Conservation (phyloP, 2,797 vertebrate genomes). For the Heterohyrax brucei region DNA sequence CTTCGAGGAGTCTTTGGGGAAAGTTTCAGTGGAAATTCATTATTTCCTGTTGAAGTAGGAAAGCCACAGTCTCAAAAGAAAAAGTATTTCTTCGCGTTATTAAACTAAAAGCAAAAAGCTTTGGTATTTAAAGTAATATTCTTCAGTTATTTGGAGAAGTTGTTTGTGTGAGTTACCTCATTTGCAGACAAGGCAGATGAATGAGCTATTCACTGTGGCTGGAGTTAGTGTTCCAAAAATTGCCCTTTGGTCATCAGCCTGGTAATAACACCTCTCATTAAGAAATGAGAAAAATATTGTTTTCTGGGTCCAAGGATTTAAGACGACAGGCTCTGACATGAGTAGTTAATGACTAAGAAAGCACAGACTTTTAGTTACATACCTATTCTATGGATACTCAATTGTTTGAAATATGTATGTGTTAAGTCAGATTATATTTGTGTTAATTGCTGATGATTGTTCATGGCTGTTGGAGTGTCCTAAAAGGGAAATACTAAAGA, state of each 20-base stretch:
- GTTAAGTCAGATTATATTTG: not conserved
- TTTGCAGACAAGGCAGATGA: conserved; percentile 46
- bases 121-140: conserved; percentile 1
- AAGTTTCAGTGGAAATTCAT: not conserved
- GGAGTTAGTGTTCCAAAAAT: not conserved
- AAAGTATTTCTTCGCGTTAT: not conserved
- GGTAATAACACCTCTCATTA: not conserved
- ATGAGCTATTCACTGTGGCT: not conserved
- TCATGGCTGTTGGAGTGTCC: not conserved
- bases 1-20: not conserved
- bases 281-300: not conserved
- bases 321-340: conserved; percentile 30
- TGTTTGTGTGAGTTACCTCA: not conserved
- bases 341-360: conserved; percentile 49
- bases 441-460: conserved; percentile 1
- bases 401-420: conserved; percentile 3
- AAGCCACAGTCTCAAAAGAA: not conserved
- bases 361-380: not conserved
- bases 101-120: conserved; percentile 19
- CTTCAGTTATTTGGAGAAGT: conserved; percentile 54
- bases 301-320: conserved; percentile 1
- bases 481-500: conserved; percentile 49
- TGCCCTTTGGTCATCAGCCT: not conserved
- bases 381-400: not conserved
- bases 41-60: conserved; percentile 12